Evolutionary conservation across 2,113 vertebrate genomes (phyloP).

Genomic region (Carassius carassius): DNA sequence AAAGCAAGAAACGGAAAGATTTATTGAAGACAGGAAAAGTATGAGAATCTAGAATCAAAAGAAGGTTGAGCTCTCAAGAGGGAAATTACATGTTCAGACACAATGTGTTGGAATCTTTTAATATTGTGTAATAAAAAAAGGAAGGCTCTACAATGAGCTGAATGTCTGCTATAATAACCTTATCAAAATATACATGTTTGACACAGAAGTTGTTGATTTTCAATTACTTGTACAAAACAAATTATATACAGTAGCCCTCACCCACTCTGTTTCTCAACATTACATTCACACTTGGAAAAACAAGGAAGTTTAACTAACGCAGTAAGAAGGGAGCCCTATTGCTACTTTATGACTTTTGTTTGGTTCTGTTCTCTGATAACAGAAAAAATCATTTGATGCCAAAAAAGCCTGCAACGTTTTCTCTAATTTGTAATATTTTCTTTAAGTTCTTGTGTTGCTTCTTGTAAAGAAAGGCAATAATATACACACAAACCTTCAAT

Average conservation of each 20-base stretch:
- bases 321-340: background rate
- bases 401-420: background rate
- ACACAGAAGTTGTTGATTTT: constrained; percentile 30
- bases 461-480: constrained; percentile 21
- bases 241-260: constrained; percentile 76
- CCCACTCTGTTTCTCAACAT: constrained; percentile 44
- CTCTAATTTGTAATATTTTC: background rate
- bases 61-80: constrained; percentile 31
- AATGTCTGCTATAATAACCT: constrained; percentile 64
- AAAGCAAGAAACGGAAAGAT: constrained; percentile 76
- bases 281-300: constrained; percentile 6
- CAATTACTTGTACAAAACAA: constrained; percentile 24
- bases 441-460: background rate
- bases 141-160: constrained; percentile 64
- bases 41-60: constrained; percentile 62
- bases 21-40: constrained; percentile 76
- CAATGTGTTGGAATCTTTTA: constrained; percentile 74
- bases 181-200: constrained; percentile 63
- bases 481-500: background rate
- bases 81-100: constrained; percentile 66
- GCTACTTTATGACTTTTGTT: constrained; percentile 30
- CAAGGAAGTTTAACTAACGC: background rate
- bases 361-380: constrained; percentile 37
- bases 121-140: constrained; percentile 75
- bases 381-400: background rate